Percentiles rank a stretch among this genome's conserved stretches.
Evolutionary conservation across 2,797 vertebrate species (phyloP).

Genomic region (Anabas testudineus): DNA sequence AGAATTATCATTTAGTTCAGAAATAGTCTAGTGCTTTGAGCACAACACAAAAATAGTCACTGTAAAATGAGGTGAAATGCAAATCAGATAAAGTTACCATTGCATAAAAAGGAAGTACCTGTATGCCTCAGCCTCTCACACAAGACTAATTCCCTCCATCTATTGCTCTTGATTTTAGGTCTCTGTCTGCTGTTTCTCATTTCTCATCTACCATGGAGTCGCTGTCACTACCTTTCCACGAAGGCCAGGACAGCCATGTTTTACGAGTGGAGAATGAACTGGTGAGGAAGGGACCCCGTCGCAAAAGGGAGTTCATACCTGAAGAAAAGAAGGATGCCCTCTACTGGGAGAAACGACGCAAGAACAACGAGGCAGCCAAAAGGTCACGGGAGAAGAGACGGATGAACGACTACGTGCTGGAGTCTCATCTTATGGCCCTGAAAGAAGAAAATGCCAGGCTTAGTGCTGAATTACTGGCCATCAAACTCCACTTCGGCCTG

Average conservation of each 20-base stretch:
- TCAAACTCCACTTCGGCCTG: slow-evolving; percentile 86
- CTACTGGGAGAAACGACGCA: slow-evolving; percentile 95
- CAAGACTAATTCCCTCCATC: not conserved
- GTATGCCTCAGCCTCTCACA: slow-evolving; percentile 2
- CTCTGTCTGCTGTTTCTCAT: not conserved
- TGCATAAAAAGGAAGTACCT: slow-evolving; percentile 9
- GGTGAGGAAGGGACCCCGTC: slow-evolving; percentile 67
- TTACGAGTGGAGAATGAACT: slow-evolving; percentile 32
- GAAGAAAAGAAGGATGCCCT: slow-evolving; percentile 90
- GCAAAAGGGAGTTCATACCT: slow-evolving; percentile 91
- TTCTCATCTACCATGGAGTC: slow-evolving; percentile 55
- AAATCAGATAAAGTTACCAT: slow-evolving; percentile 11
- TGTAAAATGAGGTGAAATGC: not conserved
- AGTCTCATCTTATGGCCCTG: slow-evolving; percentile 84
- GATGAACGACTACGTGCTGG: slow-evolving; percentile 87
- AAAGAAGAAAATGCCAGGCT: slow-evolving; percentile 89
- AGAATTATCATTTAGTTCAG: slow-evolving; percentile 2
- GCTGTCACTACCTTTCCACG: slow-evolving; percentile 1
- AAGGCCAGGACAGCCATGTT: slow-evolving; percentile 11
- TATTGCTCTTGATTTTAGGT: slow-evolving; percentile 39
- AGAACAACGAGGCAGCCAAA: slow-evolving; percentile 95
- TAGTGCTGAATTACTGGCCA: slow-evolving; percentile 84
- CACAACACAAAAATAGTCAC: slow-evolving; percentile 2
- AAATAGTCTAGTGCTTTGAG: not conserved
- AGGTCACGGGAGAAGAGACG: slow-evolving; percentile 92